Base-by-base conservation (phyloP, 2,888 invertebrate genomes). In the Pollenia amentaria region DNA sequence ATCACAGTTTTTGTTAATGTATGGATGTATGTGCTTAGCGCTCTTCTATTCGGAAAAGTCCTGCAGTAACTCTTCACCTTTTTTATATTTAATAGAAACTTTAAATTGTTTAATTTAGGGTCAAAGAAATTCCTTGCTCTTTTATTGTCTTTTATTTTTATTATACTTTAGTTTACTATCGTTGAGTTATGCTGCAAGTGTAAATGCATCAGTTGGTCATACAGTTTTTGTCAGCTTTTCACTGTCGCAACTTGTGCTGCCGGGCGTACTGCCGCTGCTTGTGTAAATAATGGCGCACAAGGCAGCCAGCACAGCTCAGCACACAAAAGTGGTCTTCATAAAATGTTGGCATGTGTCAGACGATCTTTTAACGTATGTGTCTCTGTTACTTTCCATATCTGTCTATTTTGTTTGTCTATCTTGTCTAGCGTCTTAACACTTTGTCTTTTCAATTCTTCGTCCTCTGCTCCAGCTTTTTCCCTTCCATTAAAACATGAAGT, bases 341-440 rank as follows among this genome's bases (percentile, higher is more conserved):
- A 84, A 80, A 73, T 55, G 87, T 84, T 87, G 87, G 87, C 87
- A 87, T 87, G 77, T 87, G 87, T 87, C 87, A 87, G 87, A 87
- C 87, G 80, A 81, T 80, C 67, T 81, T 81, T 84, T 84, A 87
- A 87, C 77, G 80, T 84, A 87, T 87, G 84, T 87, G 87, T 87
- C 87, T 87, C 87, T 79, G 84, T 77, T 87, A 55, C 84, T 72
- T 84, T 84, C 76, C 84, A 87, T 87, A 87, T 87, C 87, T 81
- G 84, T 84, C 79, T 75, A 67, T 84, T 87, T 62, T 65, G 84
- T 87, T 87, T 84, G 84, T 69, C 87, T 87, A 87, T 87, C 87
- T 87, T 87, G 87, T 87, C 77, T 84, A 60, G 67, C 51, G 87
- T 80, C 87, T 87, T 87, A 80, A 81, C 87, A 84, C 87, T 87